Base-by-base conservation (phyloP, 2,888 invertebrate species). In the Thelaira solivaga region DNA sequence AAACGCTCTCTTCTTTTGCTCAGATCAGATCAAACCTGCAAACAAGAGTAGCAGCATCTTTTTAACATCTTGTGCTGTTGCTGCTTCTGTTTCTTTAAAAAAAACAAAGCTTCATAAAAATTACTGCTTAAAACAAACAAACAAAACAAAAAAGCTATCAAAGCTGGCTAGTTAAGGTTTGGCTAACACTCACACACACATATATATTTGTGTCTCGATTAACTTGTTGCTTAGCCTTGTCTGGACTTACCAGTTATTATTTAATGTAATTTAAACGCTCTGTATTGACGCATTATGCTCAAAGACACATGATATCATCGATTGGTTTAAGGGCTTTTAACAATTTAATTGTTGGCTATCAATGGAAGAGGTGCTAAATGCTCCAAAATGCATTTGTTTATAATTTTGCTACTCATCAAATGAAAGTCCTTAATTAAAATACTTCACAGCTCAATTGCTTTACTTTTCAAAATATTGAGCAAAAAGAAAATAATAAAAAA, bases 41-140 rank as follows among this genome's bases (percentile, higher is more conserved):
- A 53, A 74, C 65, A 61, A 69, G 49, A 78, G 77, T 64, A 73
- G 74, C 73, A 74, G 74, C 73, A 74, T 71, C 78, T 64, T 68
- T 51, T 59, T 11, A 45, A 36, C 13, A 34, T 49, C 53, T 45
- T 41, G 16, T 65, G 45, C 45, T 76, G 45, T n/a, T 65, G 45
- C 43, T 62, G 53, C 43, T 67, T 64, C 43, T 73, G 49, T 57
- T 61, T 61, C 45, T 55, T 62, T 7, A 39, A 53, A 43, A 76
- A 74, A 67, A 75, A 59, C 62, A 71, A 68, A 57, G 41, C 51
- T 62, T 64, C n/a, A 31, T 64, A 13, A 51, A 61, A 71, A 29
- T 67, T 22, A 18, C 43, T 47, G 31, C 43, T 55, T 51, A 61
- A 69, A 5, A 16, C 10, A 39, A 41, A n/a, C n/a, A n/a, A n/a